Base-by-base conservation (phyloP, 2,888 invertebrate species). In the Philopedon plagiatum region DNA sequence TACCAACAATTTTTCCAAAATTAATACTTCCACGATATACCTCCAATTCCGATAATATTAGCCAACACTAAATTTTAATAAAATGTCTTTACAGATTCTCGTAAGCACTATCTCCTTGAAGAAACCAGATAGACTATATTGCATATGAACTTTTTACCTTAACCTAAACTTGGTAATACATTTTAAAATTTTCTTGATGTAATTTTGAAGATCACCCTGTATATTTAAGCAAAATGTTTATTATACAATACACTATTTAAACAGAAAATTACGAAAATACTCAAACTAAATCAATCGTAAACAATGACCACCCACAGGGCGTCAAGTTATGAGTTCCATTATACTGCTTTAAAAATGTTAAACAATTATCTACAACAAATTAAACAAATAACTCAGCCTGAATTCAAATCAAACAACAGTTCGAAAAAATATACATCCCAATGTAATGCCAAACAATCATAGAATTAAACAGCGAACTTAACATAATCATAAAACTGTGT, bases 401-500 rank as follows among this genome's bases (percentile, higher is more conserved):
- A 29, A 54, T 54, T 54, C 29, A 54, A 54, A 29, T 54, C 29
- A 54, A 62, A 41, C 34, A 46, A 62, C 46, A 62, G 19, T 29
- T 46, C 62, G 29, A 15, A 49, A 62, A 62, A 62, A 62, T 62
- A 62, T 49, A 62, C 62, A 62, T 49, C 32, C 19, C 26, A 54
- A 46, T 61, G 29, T 44, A 21, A 39, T 26, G 44, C 41, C 61
- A 61, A 61, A 32, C 61, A 61, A 46, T 29, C 61, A 61, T 61
- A 61, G 51, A 29, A 54, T 61, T 29, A 29, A 63, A 37, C 63
- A 63, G 49, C 63, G 11, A 63, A 63, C 34, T 63, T 54, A 65
- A 64, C 29, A 65, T 65, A 65, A 65, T 65, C 65, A 56, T 65
- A 65, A 65, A 65, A 41, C 41, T 56, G 56, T 65, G 65, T 58